Evolutionary conservation across 2,888 invertebrate genomes (phyloP).

Genomic region (Eupithecia exiguata): DNA sequence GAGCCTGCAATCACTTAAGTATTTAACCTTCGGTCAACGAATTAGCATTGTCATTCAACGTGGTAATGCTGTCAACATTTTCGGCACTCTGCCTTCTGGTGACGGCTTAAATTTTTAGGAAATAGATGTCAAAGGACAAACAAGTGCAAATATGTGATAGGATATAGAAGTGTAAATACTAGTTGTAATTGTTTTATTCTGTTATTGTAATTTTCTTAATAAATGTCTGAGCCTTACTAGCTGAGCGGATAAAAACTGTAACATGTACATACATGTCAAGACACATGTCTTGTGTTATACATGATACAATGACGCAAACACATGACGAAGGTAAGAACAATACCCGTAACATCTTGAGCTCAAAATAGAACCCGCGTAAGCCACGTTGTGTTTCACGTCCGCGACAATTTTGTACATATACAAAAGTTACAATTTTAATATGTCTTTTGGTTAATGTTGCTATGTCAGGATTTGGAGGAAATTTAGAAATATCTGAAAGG

Average conservation of each 20-base stretch:
- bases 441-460: background rate
- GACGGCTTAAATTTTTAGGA: too few species aligned
- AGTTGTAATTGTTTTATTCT: too few species aligned
- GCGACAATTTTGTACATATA: constrained; percentile 21
- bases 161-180: too few species aligned
- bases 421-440: background rate
- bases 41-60: too few species aligned
- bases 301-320: background rate
- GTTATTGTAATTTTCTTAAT: too few species aligned
- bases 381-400: constrained; percentile 38
- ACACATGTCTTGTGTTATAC: too few species aligned
- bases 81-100: too few species aligned
- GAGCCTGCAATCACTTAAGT: background rate
- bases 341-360: constrained; percentile 17
- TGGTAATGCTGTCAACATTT: too few species aligned
- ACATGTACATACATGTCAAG: too few species aligned
- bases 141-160: too few species aligned
- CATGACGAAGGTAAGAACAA: background rate
- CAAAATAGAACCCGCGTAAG: constrained; percentile 40
- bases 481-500: background rate
- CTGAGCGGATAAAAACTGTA: background rate
- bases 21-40: too few species aligned
- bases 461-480: background rate
- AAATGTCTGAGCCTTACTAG: background rate
- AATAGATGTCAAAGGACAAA: too few species aligned